phyloP scores from a whole-genome alignment of 2,888 invertebrate species.

The Cyclophora punctaria region DNA sequence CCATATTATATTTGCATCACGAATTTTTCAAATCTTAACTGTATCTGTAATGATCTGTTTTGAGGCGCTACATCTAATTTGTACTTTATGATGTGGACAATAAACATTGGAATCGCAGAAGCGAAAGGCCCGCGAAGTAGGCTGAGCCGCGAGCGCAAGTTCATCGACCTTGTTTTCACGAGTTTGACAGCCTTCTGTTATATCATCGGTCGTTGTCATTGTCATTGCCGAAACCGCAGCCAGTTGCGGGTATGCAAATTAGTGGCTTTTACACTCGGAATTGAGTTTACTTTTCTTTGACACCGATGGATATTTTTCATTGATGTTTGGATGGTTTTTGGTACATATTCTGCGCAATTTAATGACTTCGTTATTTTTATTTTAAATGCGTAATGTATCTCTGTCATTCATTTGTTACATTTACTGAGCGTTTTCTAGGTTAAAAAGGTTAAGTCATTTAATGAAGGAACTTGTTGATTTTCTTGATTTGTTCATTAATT shows the following conservation, averaged over 20 bases:
- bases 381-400: too few species aligned
- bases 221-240: conserved; percentile 71
- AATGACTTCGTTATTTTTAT: too few species aligned
- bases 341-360: conserved; percentile 3
- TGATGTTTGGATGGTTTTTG: conserved; percentile 22
- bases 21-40: conserved; percentile 39
- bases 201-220: conserved; percentile 73
- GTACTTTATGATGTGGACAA: conserved; percentile 43
- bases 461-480: too few species aligned
- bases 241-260: conserved; percentile 42
- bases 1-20: conserved; percentile 37
- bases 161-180: conserved; percentile 76
- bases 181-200: conserved; percentile 74
- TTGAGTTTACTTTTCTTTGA: conserved; percentile 47
- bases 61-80: conserved; percentile 34
- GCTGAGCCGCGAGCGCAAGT: conserved; percentile 50
- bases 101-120: conserved; percentile 61
- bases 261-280: conserved; percentile 42
- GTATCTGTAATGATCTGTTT: conserved; percentile 31
- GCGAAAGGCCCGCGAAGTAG: conserved; percentile 54
- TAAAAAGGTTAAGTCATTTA: too few species aligned
- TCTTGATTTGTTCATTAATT: too few species aligned
- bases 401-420: too few species aligned
- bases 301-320: conserved; percentile 19
- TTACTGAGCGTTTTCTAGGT: too few species aligned